These are phyloP conservation scores for Mesorhabditis belari DNA, from an alignment of 2,888 invertebrate species.

Conservation along the genomic window DNA sequence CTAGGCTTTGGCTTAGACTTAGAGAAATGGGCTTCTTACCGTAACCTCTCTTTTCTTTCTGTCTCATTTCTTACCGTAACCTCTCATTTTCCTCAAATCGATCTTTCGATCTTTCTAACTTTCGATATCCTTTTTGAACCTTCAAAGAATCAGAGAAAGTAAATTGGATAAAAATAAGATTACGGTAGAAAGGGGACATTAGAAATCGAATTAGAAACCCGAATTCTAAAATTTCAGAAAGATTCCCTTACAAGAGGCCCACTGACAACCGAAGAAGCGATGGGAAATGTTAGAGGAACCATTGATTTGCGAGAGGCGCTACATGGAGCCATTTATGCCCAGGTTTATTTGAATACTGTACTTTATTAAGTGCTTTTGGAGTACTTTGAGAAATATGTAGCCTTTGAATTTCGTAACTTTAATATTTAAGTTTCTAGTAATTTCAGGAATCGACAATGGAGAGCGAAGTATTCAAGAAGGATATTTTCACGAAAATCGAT, in stretches of 20 bases:
- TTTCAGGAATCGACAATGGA: constrained; percentile 85
- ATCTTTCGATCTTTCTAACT: no score
- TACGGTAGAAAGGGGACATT: no score
- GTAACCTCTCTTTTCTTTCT: no score
- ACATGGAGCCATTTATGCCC: constrained; percentile 26
- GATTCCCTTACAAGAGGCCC: constrained; percentile 22
- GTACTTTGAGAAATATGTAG: neutral
- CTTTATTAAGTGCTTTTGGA: neutral
- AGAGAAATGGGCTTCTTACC: no score
- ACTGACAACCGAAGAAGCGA: constrained; percentile 33
- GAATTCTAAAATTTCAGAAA: constrained; percentile 56
- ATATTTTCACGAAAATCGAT: constrained; percentile 72
- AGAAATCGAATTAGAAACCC: no score
- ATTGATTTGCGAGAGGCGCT: constrained; percentile 15
- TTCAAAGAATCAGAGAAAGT: no score
- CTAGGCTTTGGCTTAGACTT: no score
- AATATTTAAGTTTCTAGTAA: neutral
- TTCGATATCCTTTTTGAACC: no score
- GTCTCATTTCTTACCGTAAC: no score
- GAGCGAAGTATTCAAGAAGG: constrained; percentile 73
- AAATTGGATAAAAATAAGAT: no score
- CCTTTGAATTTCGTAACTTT: neutral
- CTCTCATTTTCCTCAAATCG: no score
- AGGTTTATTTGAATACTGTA: constrained; percentile 5
- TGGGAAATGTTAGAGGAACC: constrained; percentile 14